Evolutionary conservation across 92 coral and sea anemone genomes (phyloP), one percentile per base, ranked within the genome.

Genomic region (Plumapathes pennacea): DNA sequence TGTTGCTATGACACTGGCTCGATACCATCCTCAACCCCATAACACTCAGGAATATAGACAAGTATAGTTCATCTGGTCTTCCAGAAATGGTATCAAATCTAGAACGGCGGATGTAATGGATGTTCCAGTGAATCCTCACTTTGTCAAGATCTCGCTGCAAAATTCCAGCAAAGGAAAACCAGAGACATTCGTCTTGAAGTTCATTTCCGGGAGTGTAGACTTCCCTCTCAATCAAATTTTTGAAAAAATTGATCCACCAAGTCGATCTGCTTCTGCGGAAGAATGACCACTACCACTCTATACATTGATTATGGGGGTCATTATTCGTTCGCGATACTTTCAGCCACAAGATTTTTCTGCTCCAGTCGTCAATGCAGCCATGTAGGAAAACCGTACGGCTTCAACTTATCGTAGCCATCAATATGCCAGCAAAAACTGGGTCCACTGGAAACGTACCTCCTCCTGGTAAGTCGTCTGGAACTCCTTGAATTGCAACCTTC

Each of bases 91-190:
- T 77, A 57, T 66, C 57, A 37, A 71, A 74, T 32, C 25, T 60
- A n/a, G 85, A 83, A 29, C 72, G 39, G 30, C 82, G 39, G 22
- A 83, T 77, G 1, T 62, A 77, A 55, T 65, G 85, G 11, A 60
- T 64, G 50, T 84, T 84, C 85, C 85, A 77, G 21, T 59, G 74
- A 54, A 77, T 82, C 51, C 41, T 77, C 31, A 77, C 63, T 23
- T 48, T 48, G 57, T 83, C 81, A 13, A 67, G 65, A 54, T 67
- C 66, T 28, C 60, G 36, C 44, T 77, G 70, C n/a, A 70, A 20
- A 22, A 70, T 22, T 25, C 54, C 56, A 41, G 71, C 59, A 50
- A 77, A 77, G 41, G 70, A 77, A 67, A 42, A 77, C 83, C 76
- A 51, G 25, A 67, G n/a, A 15, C 50, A 53, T 29, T 59, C 77